Evolutionary conservation across 2,797 vertebrate species (phyloP).

Genomic region (Gadopsis bispinosus): DNA sequence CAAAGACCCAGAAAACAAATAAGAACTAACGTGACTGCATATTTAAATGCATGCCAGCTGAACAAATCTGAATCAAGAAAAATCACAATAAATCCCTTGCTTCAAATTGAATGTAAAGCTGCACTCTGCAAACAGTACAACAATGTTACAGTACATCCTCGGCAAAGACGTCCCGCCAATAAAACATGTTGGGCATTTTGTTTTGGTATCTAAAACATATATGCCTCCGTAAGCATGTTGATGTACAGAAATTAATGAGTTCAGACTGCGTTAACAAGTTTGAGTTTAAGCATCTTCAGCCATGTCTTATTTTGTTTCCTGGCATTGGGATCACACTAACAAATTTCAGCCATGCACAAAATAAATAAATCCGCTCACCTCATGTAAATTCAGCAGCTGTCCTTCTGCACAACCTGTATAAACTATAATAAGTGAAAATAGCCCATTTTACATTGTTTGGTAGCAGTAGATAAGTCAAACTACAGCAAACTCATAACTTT

Average conservation of each 20-base stretch:
- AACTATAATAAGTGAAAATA: not conserved
- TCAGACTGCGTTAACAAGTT: not conserved
- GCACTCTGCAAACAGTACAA: not conserved
- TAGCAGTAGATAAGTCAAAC: not conserved
- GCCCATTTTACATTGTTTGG: not conserved
- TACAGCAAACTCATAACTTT: not conserved
- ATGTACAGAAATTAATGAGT: not conserved
- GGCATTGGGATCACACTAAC: not conserved
- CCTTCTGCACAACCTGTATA: conserved; percentile 15
- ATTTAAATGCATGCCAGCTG: not conserved
- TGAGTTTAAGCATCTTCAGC: not conserved
- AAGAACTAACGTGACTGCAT: not conserved
- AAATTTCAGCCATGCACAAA: conserved; percentile 1
- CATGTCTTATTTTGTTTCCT: conserved; percentile 13
- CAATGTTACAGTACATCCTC: not conserved
- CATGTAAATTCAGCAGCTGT: conserved; percentile 36
- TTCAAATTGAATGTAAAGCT: not conserved
- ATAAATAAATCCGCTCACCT: not conserved
- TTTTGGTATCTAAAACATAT: not conserved
- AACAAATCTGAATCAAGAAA: not conserved
- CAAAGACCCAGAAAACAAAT: conserved; percentile 23
- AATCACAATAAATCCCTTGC: not conserved
- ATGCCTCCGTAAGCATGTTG: not conserved
- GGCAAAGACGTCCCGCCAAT: not conserved
- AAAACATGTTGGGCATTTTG: no score